Conservation (phyloP, 1,140 invertebrate species). For the Drosophila takahashii region DNA sequence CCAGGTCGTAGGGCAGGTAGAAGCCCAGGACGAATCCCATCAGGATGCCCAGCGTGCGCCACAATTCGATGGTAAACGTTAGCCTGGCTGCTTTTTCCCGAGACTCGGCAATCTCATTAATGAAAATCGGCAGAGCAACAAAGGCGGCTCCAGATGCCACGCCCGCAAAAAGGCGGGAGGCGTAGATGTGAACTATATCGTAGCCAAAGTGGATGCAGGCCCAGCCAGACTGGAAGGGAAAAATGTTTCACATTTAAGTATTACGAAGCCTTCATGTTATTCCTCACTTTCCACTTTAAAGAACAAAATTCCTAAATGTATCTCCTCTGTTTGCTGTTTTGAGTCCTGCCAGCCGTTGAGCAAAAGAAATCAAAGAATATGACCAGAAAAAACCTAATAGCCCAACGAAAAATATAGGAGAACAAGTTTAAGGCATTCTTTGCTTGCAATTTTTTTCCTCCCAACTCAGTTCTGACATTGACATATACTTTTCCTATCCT, state of each 20-base stretch:
- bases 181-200: constrained; percentile 76
- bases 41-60: constrained; percentile 69
- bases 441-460: no score
- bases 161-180: constrained; percentile 85
- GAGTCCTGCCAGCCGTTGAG: no score
- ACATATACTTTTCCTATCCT: background rate
- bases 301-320: no score
- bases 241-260: background rate
- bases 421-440: no score
- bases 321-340: no score
- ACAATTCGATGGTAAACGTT: constrained; percentile 69
- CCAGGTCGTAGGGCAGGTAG: constrained; percentile 51
- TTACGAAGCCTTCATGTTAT: no score
- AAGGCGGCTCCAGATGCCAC: constrained; percentile 85
- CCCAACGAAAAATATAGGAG: no score
- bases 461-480: background rate
- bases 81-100: constrained; percentile 56
- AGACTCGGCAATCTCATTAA: constrained; percentile 85
- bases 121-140: constrained; percentile 85
- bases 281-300: no score
- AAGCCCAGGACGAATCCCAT: constrained; percentile 61
- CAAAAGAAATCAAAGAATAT: no score
- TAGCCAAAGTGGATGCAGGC: constrained; percentile 77
- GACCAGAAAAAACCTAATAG: no score
- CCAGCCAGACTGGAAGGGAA: constrained; percentile 53